Conservation (phyloP, 2,888 invertebrate genomes). For the Catocala sponsa region DNA sequence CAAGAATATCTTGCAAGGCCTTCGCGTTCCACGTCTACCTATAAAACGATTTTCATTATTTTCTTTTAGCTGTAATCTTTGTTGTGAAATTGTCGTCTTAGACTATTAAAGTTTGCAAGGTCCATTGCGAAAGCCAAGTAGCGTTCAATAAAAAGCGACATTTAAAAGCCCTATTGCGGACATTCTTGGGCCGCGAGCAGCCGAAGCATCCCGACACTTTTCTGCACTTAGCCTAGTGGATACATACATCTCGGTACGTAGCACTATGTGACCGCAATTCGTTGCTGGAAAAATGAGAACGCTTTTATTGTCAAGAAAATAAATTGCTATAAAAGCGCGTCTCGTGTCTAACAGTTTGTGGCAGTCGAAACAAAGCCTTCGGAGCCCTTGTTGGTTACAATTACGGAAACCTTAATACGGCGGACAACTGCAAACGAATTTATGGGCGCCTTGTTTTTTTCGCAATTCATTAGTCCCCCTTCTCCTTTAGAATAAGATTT, state of each 20-base stretch:
- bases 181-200: constrained; percentile 61
- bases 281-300: constrained; percentile 67
- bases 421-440: constrained; percentile 61
- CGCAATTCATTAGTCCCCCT: constrained; percentile 41
- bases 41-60: constrained; percentile 38
- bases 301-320: constrained; percentile 72
- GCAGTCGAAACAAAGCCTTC: constrained; percentile 56
- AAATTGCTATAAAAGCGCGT: constrained; percentile 52
- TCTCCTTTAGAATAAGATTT: constrained; percentile 46
- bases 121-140: constrained; percentile 53
- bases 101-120: constrained; percentile 42
- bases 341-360: constrained; percentile 34
- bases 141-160: constrained; percentile 64
- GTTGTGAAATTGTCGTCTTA: constrained; percentile 22
- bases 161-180: constrained; percentile 67
- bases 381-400: constrained; percentile 60
- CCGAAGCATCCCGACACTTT: constrained; percentile 66
- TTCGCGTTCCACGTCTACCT: constrained; percentile 12
- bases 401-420: constrained; percentile 66
- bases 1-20: constrained; percentile 42
- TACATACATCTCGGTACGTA: constrained; percentile 55
- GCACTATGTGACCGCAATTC: constrained; percentile 75
- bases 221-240: constrained; percentile 73
- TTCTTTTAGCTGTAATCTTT: constrained; percentile 31
- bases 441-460: constrained; percentile 59